These are phyloP conservation scores for Anthophora plumipes DNA, from an alignment of 2,888 invertebrate genomes.

Conservation along the genomic window DNA sequence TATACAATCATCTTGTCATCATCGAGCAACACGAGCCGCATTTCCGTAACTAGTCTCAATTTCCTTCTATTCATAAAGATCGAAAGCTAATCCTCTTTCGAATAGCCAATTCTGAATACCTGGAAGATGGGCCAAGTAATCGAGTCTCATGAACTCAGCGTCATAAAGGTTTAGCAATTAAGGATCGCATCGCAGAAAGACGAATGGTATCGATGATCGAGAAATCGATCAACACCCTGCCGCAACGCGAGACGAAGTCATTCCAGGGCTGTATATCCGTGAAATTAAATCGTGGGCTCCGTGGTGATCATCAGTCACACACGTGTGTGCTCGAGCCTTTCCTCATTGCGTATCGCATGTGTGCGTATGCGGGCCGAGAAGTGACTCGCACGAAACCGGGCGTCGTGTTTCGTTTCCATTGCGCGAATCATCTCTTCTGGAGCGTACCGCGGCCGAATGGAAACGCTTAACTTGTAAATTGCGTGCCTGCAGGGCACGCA, in stretches of 20 bases:
- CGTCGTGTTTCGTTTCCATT: conserved; percentile 73
- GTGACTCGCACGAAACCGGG: conserved; percentile 68
- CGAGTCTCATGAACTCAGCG: not conserved
- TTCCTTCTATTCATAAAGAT: not conserved
- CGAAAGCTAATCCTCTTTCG: not conserved
- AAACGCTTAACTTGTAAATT: conserved; percentile 76
- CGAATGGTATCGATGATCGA: conserved; percentile 51
- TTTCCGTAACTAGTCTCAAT: not conserved
- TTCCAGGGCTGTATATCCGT: conserved; percentile 68
- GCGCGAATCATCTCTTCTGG: conserved; percentile 76
- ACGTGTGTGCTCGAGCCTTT: conserved; percentile 44
- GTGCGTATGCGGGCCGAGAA: conserved; percentile 27
- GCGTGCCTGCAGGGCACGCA: conserved; percentile 59
- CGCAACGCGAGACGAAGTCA: conserved; percentile 59
- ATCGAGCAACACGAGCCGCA: not conserved
- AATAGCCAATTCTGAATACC: not conserved
- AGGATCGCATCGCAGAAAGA: conserved; percentile 29
- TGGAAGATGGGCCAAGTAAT: not conserved
- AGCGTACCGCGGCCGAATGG: conserved; percentile 56
- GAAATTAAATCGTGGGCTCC: conserved; percentile 76
- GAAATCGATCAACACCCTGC: conserved; percentile 57
- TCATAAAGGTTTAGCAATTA: conserved; percentile 57
- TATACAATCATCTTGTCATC: not conserved
- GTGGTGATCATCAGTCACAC: conserved; percentile 75
- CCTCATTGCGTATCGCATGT: conserved; percentile 10